Conservation (phyloP, 2,888 invertebrate genomes). For the Drosophila ezoana region DNA sequence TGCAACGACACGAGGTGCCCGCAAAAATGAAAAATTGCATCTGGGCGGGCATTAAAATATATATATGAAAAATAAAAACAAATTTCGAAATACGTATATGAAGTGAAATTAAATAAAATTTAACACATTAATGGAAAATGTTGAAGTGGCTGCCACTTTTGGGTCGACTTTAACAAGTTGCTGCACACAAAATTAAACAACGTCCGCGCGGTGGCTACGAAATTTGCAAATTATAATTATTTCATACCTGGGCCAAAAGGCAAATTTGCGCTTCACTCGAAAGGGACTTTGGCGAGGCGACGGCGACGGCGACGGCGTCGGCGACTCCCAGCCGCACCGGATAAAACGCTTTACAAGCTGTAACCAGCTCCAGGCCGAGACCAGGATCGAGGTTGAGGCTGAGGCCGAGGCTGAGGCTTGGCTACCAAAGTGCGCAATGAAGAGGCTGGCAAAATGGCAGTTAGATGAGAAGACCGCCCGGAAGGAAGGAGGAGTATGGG, state of each 20-base stretch:
- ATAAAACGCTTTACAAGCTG: conserved; percentile 67
- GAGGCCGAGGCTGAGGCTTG: conserved; percentile 12
- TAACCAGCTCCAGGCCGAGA: conserved; percentile 35
- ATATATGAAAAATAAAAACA: not conserved
- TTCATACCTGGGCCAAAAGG: conserved; percentile 70
- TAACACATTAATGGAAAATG: conserved; percentile 42
- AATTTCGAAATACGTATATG: not conserved
- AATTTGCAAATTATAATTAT: conserved; percentile 73
- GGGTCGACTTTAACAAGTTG: conserved; percentile 63
- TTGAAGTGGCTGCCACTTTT: conserved; percentile 50
- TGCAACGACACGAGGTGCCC: conserved; percentile 27
- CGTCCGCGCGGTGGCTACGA: conserved; percentile 44
- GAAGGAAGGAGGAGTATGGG: too few species aligned
- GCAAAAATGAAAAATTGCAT: conserved; percentile 18
- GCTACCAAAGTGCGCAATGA: conserved; percentile 56
- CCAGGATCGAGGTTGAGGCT: not conserved
- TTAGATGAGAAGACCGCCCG: conserved; percentile 14
- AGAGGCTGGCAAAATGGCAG: conserved; percentile 68
- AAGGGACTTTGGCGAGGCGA: conserved; percentile 38
- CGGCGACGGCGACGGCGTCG: conserved; percentile 4
- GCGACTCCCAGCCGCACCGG: conserved; percentile 36
- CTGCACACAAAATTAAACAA: conserved; percentile 73
- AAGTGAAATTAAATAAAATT: conserved; percentile 32
- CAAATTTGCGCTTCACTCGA: conserved; percentile 74
- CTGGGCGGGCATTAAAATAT: conserved; percentile 19